These are phyloP conservation scores for Vombatus ursinus DNA, from an alignment of 2,113 vertebrate genomes.

Conservation along the genomic window DNA sequence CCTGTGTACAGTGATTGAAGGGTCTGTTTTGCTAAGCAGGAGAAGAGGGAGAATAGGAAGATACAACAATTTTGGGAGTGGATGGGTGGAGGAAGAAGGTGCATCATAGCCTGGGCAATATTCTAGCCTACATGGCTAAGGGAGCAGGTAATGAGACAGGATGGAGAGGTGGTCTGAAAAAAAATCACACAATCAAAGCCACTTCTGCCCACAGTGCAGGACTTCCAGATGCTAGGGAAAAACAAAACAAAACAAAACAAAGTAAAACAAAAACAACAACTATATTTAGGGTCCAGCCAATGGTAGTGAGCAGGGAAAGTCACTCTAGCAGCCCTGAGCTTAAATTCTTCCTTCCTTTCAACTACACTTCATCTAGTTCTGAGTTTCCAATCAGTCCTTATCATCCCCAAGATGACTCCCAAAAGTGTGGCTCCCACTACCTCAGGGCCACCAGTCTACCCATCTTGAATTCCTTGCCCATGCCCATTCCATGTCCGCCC, in stretches of 20 bases:
- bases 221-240: neutral
- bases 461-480: neutral
- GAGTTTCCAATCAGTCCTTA: neutral
- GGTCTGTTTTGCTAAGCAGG: neutral
- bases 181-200: neutral
- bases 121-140: neutral
- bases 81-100: neutral
- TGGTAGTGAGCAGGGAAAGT: neutral
- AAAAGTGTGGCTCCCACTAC: constrained; percentile 1
- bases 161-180: neutral
- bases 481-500: constrained; percentile 23
- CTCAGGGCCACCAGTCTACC: constrained; percentile 15
- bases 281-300: neutral
- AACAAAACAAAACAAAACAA: neutral
- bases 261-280: neutral
- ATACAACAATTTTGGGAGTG: neutral
- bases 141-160: neutral
- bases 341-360: neutral
- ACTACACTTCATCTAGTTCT: neutral
- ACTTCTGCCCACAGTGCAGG: neutral
- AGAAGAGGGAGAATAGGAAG: neutral
- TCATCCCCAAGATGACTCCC: neutral
- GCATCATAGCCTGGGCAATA: neutral
- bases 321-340: neutral
- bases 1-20: neutral